phyloP scores from a whole-genome alignment of 2,113 vertebrate species.

The Atherinomorus stipes region DNA sequence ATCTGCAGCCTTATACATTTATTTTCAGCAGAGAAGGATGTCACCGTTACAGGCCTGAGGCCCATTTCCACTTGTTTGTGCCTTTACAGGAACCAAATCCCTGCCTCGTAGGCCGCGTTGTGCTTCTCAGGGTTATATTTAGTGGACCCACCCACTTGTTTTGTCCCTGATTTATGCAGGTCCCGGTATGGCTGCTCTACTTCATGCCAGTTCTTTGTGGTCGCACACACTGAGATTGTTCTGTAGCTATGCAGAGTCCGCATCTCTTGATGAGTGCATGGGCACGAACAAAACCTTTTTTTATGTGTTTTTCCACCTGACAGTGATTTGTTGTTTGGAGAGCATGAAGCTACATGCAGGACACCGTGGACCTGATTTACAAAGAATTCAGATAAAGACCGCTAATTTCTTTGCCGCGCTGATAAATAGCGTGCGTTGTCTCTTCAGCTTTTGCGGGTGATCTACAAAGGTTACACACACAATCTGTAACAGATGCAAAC shows the following conservation, averaged over 20 bases:
- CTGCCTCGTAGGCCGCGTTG: neutral
- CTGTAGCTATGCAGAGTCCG: slow-evolving; percentile 7
- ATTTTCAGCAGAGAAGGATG: slow-evolving; percentile 53
- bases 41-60: slow-evolving; percentile 25
- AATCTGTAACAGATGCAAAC: too few species aligned
- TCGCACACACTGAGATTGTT: slow-evolving; percentile 3
- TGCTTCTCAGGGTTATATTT: neutral
- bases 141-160: neutral
- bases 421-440: too few species aligned
- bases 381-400: too few species aligned
- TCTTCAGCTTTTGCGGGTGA: too few species aligned
- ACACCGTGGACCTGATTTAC: too few species aligned
- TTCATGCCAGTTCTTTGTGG: slow-evolving; percentile 21
- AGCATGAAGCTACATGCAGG: neutral
- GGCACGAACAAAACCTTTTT: neutral
- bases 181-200: neutral
- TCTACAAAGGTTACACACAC: too few species aligned
- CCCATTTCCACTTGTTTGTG: slow-evolving; percentile 13
- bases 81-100: neutral
- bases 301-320: neutral
- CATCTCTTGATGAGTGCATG: neutral
- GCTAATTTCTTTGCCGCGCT: too few species aligned
- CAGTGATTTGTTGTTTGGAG: neutral
- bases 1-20: slow-evolving; percentile 65
- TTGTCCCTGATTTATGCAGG: slow-evolving; percentile 24